Conservation (phyloP, 2,888 invertebrate genomes). For the Thecophora atra region DNA sequence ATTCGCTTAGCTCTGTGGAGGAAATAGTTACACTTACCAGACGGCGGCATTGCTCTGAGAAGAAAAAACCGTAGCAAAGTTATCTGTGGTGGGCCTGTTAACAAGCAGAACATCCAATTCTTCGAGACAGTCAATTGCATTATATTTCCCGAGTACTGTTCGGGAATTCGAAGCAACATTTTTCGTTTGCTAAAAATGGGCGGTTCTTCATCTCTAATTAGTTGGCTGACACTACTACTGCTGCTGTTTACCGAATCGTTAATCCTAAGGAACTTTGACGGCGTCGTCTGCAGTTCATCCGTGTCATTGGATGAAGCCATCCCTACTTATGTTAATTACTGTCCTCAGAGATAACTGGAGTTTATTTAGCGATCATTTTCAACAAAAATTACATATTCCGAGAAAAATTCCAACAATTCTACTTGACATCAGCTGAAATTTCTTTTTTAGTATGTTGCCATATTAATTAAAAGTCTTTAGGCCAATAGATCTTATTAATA, state of each 20-base stretch:
- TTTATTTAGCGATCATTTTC: too few species aligned
- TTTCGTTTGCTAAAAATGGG: conserved; percentile 89
- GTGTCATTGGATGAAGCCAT: conserved; percentile 39
- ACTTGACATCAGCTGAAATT: too few species aligned
- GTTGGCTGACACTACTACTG: conserved; percentile 39
- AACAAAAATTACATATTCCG: too few species aligned
- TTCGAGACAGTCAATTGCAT: conserved; percentile 83
- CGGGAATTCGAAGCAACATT: conserved; percentile 81
- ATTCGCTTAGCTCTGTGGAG: neutral
- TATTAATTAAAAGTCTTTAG: too few species aligned
- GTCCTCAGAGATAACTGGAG: too few species aligned
- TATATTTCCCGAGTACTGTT: conserved; percentile 69
- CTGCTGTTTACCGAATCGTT: conserved; percentile 42
- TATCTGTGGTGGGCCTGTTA: conserved; percentile 74
- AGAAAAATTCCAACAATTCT: too few species aligned
- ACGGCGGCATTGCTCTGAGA: conserved; percentile 78
- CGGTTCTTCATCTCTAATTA: conserved; percentile 70
- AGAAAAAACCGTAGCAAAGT: conserved; percentile 83
- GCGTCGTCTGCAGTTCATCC: conserved; percentile 36
- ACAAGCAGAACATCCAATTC: conserved; percentile 83
- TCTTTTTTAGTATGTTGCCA: too few species aligned
- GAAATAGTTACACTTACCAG: conserved; percentile 70
- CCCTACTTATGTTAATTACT: neutral
- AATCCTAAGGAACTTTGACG: conserved; percentile 54
- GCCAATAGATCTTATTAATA: too few species aligned